Base-by-base conservation (phyloP, 2,113 vertebrate species). In the Amphiprion ocellaris region DNA sequence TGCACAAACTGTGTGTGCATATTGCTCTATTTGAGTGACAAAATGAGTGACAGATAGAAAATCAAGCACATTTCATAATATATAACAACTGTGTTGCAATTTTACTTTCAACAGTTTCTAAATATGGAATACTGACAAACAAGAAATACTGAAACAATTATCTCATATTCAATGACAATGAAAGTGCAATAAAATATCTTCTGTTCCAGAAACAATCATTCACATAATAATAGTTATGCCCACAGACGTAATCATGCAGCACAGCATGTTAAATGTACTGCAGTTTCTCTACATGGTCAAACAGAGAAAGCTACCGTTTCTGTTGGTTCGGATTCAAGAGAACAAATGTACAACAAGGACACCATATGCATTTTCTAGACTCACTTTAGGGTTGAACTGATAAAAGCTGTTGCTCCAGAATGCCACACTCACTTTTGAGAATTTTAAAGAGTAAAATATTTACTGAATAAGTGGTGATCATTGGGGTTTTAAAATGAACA, bases 1-100 rank as follows among this genome's bases (percentile, higher is more conserved):
- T 76, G 62, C 72, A 71, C 47, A 73, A 82, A 86, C 54, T 69
- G 74, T 12, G 7, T 69, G 81, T 61, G 37, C 47, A 46, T 26
- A 74, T 75, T 54, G 44, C 10, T 50, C 65, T 77, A 55, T n/a
- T 33, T 21, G 46, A 71, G 69, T 17, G 52, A 77, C 67, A 69
- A 16, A 44, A 49, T 50, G 5, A 37, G 8, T 37, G 6, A 44
- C 3, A 55, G 15, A 53, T 2, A 65, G 41, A 74, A 14, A 72
- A 80, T 60, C 8, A 41, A 63, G 56, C 46, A 46, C 24, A 73
- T 30, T 54, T 55, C 17, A 50, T 41, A 15, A 74, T 21, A 50
- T 17, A 16, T 3, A 58, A 61, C 16, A 17, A 9, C 30, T 33
- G 14, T 21, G 15, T 41, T 39, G 41, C 10, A 19, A 78, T 64